Evolutionary conservation across 1,140 invertebrate genomes (phyloP), one percentile per base, ranked within the genome.

Genomic region (Monochamus saltuarius): DNA sequence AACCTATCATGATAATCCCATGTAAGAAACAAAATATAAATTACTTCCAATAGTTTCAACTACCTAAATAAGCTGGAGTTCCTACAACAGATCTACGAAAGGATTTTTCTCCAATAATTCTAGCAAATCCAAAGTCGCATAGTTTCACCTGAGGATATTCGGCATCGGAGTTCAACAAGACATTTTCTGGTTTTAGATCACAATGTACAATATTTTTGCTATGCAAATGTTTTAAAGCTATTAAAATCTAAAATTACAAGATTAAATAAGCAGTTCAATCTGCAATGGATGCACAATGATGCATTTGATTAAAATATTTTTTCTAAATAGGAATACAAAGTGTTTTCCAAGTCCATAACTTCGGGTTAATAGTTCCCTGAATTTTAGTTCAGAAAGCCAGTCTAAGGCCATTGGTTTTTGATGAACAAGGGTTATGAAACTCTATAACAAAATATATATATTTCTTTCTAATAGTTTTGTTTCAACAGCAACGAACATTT

Each of bases 151-250:
- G 97, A 17, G 96, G 96, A 78, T 97, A 98, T 72, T 97, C 92
- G 36, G 87, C 87, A 78, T 96, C 90, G 7, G 90, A 92, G 58
- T 93, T 95, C 22, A 99, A 84, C 38, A 99, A 80, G 6, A 99
- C 97, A 80, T 99, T 99, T 78, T 98, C 95, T 10, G 97, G 97
- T 78, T 99, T 99, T 61, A 99, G 81, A 81, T 98, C 96, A 82
- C 96, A 99, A 76, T 98, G 96, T 14, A 97, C 95, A 69, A 98
- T 97, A 75, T 97, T 97, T 78, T 96, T 95, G 67, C 92, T 96
- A 80, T 99, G 97, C n/a, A 99, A 81, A 81, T 99, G 95, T 76
- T 97, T 97, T 57, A 99, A 82, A 2, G 97, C 96, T 43, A 97
- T 84, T 42, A 99, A 81, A 73, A 99, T 98, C 88, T 99, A 79